phyloP scores from a whole-genome alignment of 1,140 invertebrate genomes.

The Drepana arcuata region DNA sequence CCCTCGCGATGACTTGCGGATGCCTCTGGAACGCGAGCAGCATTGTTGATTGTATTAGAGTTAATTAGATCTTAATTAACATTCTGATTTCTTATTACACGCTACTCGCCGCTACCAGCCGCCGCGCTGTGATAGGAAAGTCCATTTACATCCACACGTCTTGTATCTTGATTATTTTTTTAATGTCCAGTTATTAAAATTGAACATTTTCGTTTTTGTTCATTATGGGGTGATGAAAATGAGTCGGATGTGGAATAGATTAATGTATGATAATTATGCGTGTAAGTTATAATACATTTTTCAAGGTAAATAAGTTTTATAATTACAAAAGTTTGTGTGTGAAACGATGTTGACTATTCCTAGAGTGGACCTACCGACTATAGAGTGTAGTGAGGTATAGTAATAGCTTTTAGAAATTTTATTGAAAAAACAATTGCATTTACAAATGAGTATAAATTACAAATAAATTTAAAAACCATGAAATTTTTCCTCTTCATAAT shows the following conservation, averaged over 20 bases:
- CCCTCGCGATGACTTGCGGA: conserved; percentile 60
- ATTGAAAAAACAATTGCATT: too few relatives aligned
- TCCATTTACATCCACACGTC: conserved; percentile 39
- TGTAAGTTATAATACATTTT: too few relatives aligned
- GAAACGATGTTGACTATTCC: too few relatives aligned
- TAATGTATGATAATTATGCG: conserved; percentile 4
- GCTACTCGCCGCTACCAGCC: conserved; percentile 60
- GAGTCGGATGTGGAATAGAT: conserved; percentile 31
- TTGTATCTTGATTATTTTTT: conserved; percentile 47
- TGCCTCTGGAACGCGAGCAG: conserved; percentile 54
- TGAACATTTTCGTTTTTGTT: conserved; percentile 39
- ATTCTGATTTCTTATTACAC: conserved; percentile 69
- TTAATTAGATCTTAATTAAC: conserved; percentile 71
- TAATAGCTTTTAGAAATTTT: too few relatives aligned
- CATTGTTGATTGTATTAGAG: conserved; percentile 68
- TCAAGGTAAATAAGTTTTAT: too few relatives aligned
- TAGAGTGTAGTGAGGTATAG: too few relatives aligned
- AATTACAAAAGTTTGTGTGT: too few relatives aligned
- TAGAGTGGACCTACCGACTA: too few relatives aligned
- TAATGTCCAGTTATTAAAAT: conserved; percentile 31
- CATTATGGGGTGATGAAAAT: conserved; percentile 41
- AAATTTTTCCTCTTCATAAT: too few relatives aligned
- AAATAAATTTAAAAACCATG: too few relatives aligned
- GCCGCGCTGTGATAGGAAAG: conserved; percentile 55
- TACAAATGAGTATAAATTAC: too few relatives aligned